Percentiles rank a stretch among this genome's conserved stretches.
phyloP scores from a whole-genome alignment of 1,140 invertebrate genomes.

The Calephelis virginiensis region DNA sequence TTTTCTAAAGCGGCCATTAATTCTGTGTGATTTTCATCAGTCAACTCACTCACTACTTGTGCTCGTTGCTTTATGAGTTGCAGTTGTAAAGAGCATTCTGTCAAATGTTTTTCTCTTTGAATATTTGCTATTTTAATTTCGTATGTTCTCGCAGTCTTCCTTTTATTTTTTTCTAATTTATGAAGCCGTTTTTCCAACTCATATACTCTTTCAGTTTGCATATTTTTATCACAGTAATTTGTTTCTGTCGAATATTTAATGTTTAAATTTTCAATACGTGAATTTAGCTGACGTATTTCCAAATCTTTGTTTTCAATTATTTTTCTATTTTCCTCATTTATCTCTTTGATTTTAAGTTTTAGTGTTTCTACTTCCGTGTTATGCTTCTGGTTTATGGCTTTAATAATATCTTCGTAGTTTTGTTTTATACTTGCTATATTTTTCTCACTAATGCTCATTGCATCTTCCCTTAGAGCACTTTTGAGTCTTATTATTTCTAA shows the following conservation, averaged over 20 bases:
- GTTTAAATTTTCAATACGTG: slow-evolving; percentile 45
- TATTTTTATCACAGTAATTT: neutral
- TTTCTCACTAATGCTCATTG: slow-evolving; percentile 44
- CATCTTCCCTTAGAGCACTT: slow-evolving; percentile 38
- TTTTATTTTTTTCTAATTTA: slow-evolving; percentile 53
- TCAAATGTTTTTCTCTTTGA: slow-evolving; percentile 56
- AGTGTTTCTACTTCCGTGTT: slow-evolving; percentile 36
- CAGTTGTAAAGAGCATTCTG: slow-evolving; percentile 56
- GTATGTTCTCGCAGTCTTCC: slow-evolving; percentile 46
- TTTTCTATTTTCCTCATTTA: slow-evolving; percentile 50
- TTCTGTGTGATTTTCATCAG: slow-evolving; percentile 56
- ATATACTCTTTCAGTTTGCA: slow-evolving; percentile 29
- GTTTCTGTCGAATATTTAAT: slow-evolving; percentile 32
- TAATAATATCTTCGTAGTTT: slow-evolving; percentile 42
- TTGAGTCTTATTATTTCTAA: slow-evolving; percentile 50
- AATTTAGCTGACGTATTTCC: slow-evolving; percentile 44
- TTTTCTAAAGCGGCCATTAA: slow-evolving; percentile 48
- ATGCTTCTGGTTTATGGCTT: slow-evolving; percentile 37
- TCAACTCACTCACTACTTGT: slow-evolving; percentile 49
- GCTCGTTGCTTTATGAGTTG: slow-evolving; percentile 57
- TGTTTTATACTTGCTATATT: slow-evolving; percentile 43
- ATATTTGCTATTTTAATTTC: slow-evolving; percentile 53
- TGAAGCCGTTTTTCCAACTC: slow-evolving; percentile 52
- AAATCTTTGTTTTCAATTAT: slow-evolving; percentile 41
- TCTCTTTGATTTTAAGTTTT: slow-evolving; percentile 30